These are phyloP conservation scores for Rachycentron canadum DNA, from an alignment of 2,797 vertebrate species.

Conservation along the genomic window DNA sequence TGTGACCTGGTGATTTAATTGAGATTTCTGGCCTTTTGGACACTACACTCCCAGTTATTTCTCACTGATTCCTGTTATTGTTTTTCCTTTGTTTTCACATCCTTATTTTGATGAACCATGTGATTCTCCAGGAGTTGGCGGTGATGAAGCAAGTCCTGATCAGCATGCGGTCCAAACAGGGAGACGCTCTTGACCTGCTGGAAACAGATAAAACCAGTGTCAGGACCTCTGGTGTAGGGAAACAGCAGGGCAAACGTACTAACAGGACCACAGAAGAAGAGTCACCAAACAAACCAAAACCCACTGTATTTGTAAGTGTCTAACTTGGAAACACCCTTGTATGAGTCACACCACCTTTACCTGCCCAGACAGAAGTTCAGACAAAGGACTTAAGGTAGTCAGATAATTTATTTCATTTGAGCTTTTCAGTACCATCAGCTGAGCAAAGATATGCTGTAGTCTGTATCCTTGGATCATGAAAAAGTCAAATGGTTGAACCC, in stretches of 20 bases:
- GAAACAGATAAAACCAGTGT: constrained; percentile 59
- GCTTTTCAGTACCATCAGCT: constrained; percentile 20
- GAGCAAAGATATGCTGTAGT: constrained; percentile 15
- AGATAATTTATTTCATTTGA: constrained; percentile 28
- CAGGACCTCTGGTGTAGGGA: constrained; percentile 35
- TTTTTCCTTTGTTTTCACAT: constrained; percentile 17
- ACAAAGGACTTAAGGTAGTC: constrained; percentile 28
- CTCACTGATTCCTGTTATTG: constrained; percentile 26
- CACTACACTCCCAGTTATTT: constrained; percentile 8
- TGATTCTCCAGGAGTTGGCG: constrained; percentile 89
- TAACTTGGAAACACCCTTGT: constrained; percentile 54
- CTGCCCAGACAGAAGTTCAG: constrained; percentile 54
- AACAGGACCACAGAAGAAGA: constrained; percentile 79
- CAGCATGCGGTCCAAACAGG: constrained; percentile 85
- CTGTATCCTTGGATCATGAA: not conserved
- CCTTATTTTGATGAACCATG: constrained; percentile 18
- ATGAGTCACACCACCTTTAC: constrained; percentile 67
- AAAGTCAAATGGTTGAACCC: constrained; percentile 9
- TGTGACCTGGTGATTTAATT: not conserved
- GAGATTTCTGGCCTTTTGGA: not conserved
- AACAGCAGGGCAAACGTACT: constrained; percentile 64
- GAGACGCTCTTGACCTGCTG: constrained; percentile 72
- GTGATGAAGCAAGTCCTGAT: constrained; percentile 94
- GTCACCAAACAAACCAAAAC: constrained; percentile 87
- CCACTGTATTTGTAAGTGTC: constrained; percentile 95